Evolutionary conservation across 2,888 invertebrate species (phyloP), one percentile per base, ranked within the genome.

Genomic region (Drosophila monieri): DNA sequence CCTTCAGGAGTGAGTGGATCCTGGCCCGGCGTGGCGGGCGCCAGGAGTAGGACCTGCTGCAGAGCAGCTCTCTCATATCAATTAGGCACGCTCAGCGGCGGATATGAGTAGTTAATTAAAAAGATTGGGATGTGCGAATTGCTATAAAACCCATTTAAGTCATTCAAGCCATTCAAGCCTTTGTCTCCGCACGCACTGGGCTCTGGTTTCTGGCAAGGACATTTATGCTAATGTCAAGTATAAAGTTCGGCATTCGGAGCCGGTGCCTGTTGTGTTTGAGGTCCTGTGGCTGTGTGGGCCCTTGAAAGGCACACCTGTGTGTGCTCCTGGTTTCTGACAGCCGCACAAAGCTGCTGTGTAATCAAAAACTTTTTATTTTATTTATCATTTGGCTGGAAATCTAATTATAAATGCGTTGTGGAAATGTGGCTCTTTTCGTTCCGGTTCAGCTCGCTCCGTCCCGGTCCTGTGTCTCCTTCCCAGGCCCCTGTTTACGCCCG

Each of bases 71-170:
- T 58, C 74, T 61, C 78, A 76, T 81, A 76, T 81, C 81, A 84
- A 84, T 86, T 81, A 86, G 78, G 72, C 65, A 76, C 73, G 79
- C 74, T 84, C 76, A 56, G 68, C 49, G 65, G 66, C 85, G 84
- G 86, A 80, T 86, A 84, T 86, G 76, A 86, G 85, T 80, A 81
- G 84, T 86, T 84, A 86, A 84, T 84, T 86, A 84, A 84, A 84
- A 84, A 78, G 86, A 84, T 84, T 86, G 81, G 64, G 35, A 68
- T 37, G 51, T 60, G 49, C 12, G 41, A 37, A 62, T 21, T 62
- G 64, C 46, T 46, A 64, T 64, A 62, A 64, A 64, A 61, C 35
- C 52, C 37, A 23, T 21, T 14, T 14, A 6, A 47, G 12, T 12
- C 32, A 32, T 32, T 35, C 35, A 14, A 35, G 35, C 35, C 35